Conservation (phyloP, 2,888 invertebrate species). For the Antitype chi region DNA sequence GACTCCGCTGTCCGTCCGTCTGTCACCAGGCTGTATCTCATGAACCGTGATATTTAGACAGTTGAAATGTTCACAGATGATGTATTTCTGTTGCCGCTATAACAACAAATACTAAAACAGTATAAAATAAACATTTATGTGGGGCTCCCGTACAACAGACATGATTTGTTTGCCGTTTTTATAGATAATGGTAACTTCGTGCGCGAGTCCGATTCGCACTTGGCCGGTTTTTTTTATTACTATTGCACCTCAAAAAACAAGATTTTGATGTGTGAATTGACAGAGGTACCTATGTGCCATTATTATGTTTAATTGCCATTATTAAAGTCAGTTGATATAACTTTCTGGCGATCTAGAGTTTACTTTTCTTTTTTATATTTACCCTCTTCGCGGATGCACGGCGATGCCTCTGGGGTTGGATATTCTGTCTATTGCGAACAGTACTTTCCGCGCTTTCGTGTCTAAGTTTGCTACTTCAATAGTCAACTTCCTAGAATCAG, state of each 20-base stretch:
- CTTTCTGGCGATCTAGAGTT: not conserved
- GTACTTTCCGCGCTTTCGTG: slow-evolving; percentile 93
- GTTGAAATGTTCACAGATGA: too few relatives aligned
- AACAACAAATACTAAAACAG: too few relatives aligned
- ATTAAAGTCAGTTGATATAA: not conserved
- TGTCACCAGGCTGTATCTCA: too few relatives aligned
- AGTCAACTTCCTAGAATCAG: slow-evolving; percentile 96
- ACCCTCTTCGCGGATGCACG: slow-evolving; percentile 97
- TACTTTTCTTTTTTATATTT: slow-evolving; percentile 61
- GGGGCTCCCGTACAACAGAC: too few relatives aligned
- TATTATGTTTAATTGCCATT: not conserved
- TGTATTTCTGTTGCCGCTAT: too few relatives aligned
- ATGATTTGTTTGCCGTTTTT: too few relatives aligned
- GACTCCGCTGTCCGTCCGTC: too few relatives aligned
- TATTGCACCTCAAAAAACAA: not conserved
- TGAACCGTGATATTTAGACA: too few relatives aligned
- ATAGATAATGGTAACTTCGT: too few relatives aligned
- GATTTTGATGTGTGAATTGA: not conserved
- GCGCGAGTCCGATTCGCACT: too few relatives aligned
- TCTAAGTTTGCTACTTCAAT: slow-evolving; percentile 97
- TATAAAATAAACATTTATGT: too few relatives aligned
- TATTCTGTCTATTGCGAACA: slow-evolving; percentile 93
- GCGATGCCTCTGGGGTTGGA: slow-evolving; percentile 98
- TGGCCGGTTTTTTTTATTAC: too few relatives aligned
- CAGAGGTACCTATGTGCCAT: not conserved